Evolutionary conservation across 2,888 invertebrate genomes (phyloP).

Genomic region (Allacma fusca): DNA sequence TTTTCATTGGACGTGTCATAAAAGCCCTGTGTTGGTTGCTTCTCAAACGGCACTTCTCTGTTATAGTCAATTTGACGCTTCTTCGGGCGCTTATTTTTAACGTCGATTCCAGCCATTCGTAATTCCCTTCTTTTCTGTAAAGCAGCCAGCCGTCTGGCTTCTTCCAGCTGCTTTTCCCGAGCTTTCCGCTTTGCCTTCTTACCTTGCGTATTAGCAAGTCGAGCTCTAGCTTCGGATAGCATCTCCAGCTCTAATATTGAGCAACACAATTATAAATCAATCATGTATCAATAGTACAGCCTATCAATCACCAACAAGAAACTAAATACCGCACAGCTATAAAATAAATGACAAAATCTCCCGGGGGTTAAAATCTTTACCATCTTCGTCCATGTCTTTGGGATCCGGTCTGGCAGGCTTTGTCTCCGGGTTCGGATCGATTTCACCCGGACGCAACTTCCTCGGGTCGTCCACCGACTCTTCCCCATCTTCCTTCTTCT

Average conservation of each 20-base stretch:
- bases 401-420: constrained; percentile 99
- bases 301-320: no score
- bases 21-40: constrained; percentile 89
- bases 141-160: constrained; percentile 94
- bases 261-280: constrained; percentile 5
- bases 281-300: neutral
- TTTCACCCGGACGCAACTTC: constrained; percentile 98
- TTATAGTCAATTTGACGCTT: constrained; percentile 96
- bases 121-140: constrained; percentile 95
- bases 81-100: constrained; percentile 64
- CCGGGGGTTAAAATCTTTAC: no score
- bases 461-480: constrained; percentile 93
- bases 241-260: constrained; percentile 86
- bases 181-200: constrained; percentile 93
- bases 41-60: constrained; percentile 96
- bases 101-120: constrained; percentile 91
- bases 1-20: constrained; percentile 92
- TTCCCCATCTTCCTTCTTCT: constrained; percentile 94
- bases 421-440: constrained; percentile 99
- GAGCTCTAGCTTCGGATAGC: constrained; percentile 97
- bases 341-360: no score
- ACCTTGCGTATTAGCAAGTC: constrained; percentile 98
- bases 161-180: constrained; percentile 97
- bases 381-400: constrained; percentile 99
- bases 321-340: no score